Evolutionary conservation across 2,888 invertebrate species (phyloP), one percentile per base, ranked within the genome.

Genomic region (Corbicula japonica): DNA sequence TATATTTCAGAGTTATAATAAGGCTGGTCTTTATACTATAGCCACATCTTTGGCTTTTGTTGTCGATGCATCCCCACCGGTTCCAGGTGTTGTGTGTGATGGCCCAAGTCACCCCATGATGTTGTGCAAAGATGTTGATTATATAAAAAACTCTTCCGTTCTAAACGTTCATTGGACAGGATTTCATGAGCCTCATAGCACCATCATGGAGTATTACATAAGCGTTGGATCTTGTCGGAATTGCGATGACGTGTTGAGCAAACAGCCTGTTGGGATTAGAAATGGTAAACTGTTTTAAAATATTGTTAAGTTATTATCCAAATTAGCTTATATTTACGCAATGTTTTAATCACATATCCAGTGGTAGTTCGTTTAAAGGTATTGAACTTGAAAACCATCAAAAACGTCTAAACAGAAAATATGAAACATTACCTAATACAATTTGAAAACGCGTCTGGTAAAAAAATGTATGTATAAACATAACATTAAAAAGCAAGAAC

Each of bases 151-250:
- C 26, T 66, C 65, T 21, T 56, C 76, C 4, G 41, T 60, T 23
- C 21, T 86, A 10, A 41, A 80, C 65, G 85, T 76, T 4, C 78
- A 63, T 48, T 87, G 86, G 86, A 78, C 83, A 41, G 85, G 78
- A 6, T 86, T 87, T 38, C 75, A 78, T 69, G 87, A 87, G 54
- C 79, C 84, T 30, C 87, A 87, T 32, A 76, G 83, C 15, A 41
- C 76, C 15, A 75, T 87, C 12, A 66, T 56, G 28, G 83, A 84
- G 32, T 84, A 83, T 68, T 78, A 54, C 30, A 54, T 86, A 5
- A 58, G 65, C 35, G 70, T 83, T 6, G 87, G 87, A 2, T 77
- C 84, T 0, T 87, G 87, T 75, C 66, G 54, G 0, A 60, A 44
- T 6, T 87, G 87, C 75, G 76, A 78, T 6, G 80, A 87, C 68